Percentiles rank a stretch among this genome's conserved stretches.
Conservation (phyloP, 92 coral and sea anemone species). For the Epizoanthus rinbou region DNA sequence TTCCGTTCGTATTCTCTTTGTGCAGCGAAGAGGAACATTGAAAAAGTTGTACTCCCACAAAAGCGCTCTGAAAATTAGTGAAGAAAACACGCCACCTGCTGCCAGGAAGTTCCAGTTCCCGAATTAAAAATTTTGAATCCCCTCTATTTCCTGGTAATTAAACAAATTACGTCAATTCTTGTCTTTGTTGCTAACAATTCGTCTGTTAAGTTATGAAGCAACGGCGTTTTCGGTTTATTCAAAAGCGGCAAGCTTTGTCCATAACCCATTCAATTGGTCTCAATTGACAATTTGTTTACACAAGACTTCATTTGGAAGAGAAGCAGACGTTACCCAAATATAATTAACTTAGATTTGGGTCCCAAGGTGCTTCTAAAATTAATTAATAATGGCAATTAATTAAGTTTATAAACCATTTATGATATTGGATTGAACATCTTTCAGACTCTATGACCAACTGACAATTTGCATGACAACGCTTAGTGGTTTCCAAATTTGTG, state of each 20-base stretch:
- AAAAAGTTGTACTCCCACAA: neutral
- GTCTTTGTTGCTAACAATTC: neutral
- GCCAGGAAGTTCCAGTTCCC: neutral
- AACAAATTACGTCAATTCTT: neutral
- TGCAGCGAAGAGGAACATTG: neutral
- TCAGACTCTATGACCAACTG: neutral
- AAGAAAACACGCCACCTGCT: neutral
- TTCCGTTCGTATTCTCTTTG: neutral
- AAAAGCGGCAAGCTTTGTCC: neutral
- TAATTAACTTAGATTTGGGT: neutral
- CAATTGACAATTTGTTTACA: slow-evolving; percentile 1
- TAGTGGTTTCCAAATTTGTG: no score
- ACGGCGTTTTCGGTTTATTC: neutral
- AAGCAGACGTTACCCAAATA: slow-evolving; percentile 11
- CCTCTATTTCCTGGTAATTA: slow-evolving; percentile 17
- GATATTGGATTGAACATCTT: neutral
- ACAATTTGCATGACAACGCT: neutral
- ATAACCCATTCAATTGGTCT: neutral
- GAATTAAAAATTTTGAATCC: slow-evolving; percentile 1
- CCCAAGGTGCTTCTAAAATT: neutral
- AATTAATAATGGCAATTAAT: slow-evolving; percentile 21
- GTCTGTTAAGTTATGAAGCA: slow-evolving; percentile 5
- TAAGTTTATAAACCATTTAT: neutral
- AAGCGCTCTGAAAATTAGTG: neutral
- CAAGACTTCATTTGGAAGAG: slow-evolving; percentile 9